Base-by-base conservation (phyloP, 1,140 invertebrate species). In the Chionoecetes opilio region DNA sequence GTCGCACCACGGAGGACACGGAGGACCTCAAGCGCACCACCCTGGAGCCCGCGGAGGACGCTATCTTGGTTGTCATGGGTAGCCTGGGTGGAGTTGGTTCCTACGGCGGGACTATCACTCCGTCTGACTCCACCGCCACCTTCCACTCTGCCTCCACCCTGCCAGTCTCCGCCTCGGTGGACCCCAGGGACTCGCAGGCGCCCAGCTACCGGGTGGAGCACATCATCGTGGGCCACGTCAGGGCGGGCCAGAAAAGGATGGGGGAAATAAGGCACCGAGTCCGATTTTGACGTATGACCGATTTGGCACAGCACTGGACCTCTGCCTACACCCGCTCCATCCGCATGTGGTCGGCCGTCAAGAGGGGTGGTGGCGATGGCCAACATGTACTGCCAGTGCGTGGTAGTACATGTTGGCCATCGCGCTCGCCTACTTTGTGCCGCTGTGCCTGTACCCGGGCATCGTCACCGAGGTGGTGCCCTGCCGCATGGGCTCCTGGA, bases 361-460 rank as follows among this genome's bases (percentile, higher is more conserved):
- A 95, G 38, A 93, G 94, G 98, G 21, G 97, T 98, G 0, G 96
- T 97, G 85, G 98, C 98, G 98, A 84, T 98, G 98, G 97, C 98
- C n/a, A n/a, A 98, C 95, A 98, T 99, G 0, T 98, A 98, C 0
- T 98, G 98, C n/a, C 96, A 97, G 98, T 0, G 98, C 99, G 95
- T 99, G 98, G 97, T 98, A 98, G 0, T 99, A 99, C 97, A 99
- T 99, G 98, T 97, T 98, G 26, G 98, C 98, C 29, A 99, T 99
- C 92, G 98, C 98, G 0, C 97, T 99, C 37, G 98, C 98, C 26
- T 99, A 99, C 96, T 98, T 98, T 96, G 98, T 99, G 0, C 99
- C 99, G 0, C 97, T 99, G 0, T 98, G 98, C 94, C 97, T 99
- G 1, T 99, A 99, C 96, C 99, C 99, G 3, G 99, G 99, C 37